phyloP scores from a whole-genome alignment of 2,113 vertebrate genomes.

The Clarias gariepinus region DNA sequence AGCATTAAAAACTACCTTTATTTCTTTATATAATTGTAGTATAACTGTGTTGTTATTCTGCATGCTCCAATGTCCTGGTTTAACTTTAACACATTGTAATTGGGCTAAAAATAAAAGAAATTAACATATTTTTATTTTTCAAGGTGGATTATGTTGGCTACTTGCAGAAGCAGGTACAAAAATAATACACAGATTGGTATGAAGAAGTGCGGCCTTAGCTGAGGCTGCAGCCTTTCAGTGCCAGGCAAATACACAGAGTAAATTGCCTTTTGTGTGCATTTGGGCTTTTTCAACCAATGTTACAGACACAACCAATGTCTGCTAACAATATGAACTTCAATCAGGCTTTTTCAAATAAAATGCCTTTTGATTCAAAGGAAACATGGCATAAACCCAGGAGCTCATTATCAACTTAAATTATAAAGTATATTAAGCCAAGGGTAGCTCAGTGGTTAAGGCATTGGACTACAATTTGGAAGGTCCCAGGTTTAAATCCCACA shows the following conservation, averaged over 20 bases:
- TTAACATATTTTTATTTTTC: neutral
- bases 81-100: neutral
- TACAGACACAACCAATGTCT: neutral
- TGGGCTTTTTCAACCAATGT: neutral
- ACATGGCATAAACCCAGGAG: neutral
- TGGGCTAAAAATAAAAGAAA: neutral
- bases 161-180: neutral
- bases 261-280: neutral
- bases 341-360: neutral
- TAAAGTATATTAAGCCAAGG: no score
- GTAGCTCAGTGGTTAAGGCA: no score
- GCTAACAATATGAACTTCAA: neutral
- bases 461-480: no score
- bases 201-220: neutral
- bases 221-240: neutral
- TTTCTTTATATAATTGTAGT: no score
- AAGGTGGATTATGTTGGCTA: neutral
- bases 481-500: no score
- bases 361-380: neutral
- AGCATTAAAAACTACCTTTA: no score
- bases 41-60: no score
- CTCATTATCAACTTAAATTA: neutral
- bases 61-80: no score
- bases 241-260: neutral
- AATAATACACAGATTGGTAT: neutral